Base-by-base conservation (phyloP, 2,888 invertebrate genomes). In the Belgica antarctica region DNA sequence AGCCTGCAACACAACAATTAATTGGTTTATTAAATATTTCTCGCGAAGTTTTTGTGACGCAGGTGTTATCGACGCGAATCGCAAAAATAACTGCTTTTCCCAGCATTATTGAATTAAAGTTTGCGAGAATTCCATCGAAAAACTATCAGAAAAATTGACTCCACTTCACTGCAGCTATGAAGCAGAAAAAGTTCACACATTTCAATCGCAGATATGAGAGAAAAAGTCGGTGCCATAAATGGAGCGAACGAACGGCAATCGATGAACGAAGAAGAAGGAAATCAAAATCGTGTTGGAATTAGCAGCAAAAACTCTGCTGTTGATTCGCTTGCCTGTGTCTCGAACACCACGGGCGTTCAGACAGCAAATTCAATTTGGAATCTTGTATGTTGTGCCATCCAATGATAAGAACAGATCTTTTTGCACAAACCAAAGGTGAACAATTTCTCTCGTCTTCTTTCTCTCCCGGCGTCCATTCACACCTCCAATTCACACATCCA, bases 11-110 rank as follows among this genome's bases (percentile, higher is more conserved):
- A 65, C 47, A 12, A 65, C 47, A 65, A 65, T 65, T 65, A 65
- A 65, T 65, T 65, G 2, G 41, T n/a, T 65, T 41, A 65, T 65
- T 65, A 65, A 65, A 47, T 62, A 62, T 65, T 47, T 47, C 63
- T 24, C 63, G 10, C 62, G 34, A 34, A 12, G 27, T 52, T 22
- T 52, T 52, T 52, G 52, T 22, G 5, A 17, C 52, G 22, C 7
- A n/a, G n/a, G n/a, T n/a, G n/a, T n/a, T n/a, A n/a, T n/a, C n/a
- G n/a, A n/a, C n/a, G n/a, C n/a, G n/a, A n/a, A n/a, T n/a, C n/a
- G n/a, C n/a, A n/a, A n/a, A n/a, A n/a, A n/a, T n/a, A n/a, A n/a
- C n/a, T n/a, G n/a, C n/a, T n/a, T n/a, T n/a, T n/a, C n/a, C n/a
- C n/a, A n/a, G n/a, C n/a, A n/a, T n/a, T n/a, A n/a, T n/a, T n/a